Evolutionary conservation across 2,797 vertebrate species (phyloP), one percentile per base, ranked within the genome.

Genomic region (Galago senegalensis): DNA sequence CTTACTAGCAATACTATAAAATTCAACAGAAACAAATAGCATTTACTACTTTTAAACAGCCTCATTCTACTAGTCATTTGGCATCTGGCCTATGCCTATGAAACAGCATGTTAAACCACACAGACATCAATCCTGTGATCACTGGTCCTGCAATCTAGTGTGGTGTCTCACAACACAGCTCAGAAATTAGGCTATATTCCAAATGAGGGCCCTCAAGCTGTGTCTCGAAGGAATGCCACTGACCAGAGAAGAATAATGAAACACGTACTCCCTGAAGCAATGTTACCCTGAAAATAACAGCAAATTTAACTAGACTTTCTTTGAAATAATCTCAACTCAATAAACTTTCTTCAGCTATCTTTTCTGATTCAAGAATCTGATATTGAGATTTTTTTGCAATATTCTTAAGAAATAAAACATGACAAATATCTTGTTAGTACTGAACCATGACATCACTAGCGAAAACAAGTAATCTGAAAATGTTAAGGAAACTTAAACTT

Each of bases 371-470:
- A 92, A 94, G 40, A 75, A 80, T 87, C 63, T 34, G 13, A 34
- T 49, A n/a, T 27, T 56, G 81, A 87, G 69, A 69, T 87, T 34
- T 65, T 89, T 89, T 31, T 34, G 8, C 81, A 97, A 91, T 58
- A 81, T 34, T 27, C 23, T 81, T 89, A 73, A 94, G 75, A 96
- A 92, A 63, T 37, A 77, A 95, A 88, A 89, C 10, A 34, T 7
- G 16, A 65, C n/a, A 97, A 91, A 96, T 67, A 43, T 2, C 53
- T 92, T 72, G 12, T 21, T 87, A 75, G 5, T 81, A 81, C 0
- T 95, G 79, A 81, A 85, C 53, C 25, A 70, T 58, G 46, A 77
- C 25, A 87, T 10, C 12, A 65, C 65, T 34, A n/a, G 34, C 67
- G 53, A 92, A 91, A 87, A 40, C 20, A 37, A 73, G 77, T 37